Conservation (phyloP, 2,888 invertebrate genomes). For the Zaprionus obscuricornis region DNA sequence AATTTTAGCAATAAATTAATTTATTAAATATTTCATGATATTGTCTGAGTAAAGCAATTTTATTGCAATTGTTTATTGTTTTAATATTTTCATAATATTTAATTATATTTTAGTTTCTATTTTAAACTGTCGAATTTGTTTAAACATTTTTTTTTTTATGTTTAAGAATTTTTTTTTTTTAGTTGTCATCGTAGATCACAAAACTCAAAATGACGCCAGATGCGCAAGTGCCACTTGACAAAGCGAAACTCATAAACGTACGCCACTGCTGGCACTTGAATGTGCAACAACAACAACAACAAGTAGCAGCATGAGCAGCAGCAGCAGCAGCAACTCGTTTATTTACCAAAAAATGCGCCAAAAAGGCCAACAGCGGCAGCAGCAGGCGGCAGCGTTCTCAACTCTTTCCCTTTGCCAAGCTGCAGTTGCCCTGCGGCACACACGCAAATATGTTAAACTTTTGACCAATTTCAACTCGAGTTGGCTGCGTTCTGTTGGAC, state of each 20-base stretch:
- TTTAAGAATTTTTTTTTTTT: too few relatives aligned
- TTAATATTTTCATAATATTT: conserved; percentile 5
- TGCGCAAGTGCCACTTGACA: conserved; percentile 27
- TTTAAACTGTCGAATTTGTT: conserved; percentile 6
- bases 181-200: too few relatives aligned
- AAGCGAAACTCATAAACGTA: conserved; percentile 32
- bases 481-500: conserved; percentile 57
- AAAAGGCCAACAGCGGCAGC: conserved; percentile 52
- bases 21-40: too few relatives aligned
- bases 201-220: neutral
- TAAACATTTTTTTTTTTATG: too few relatives aligned
- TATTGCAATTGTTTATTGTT: conserved; percentile 31
- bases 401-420: conserved; percentile 1
- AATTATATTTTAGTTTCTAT: conserved; percentile 22
- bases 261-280: conserved; percentile 41
- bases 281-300: too few relatives aligned
- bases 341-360: conserved; percentile 67
- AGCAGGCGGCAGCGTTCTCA: neutral
- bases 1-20: too few relatives aligned
- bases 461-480: conserved; percentile 78
- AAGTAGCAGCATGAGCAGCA: too few relatives aligned
- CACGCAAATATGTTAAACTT: conserved; percentile 79
- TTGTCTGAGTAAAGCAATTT: too few relatives aligned
- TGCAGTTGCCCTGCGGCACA: conserved; percentile 31
- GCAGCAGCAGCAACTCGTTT: conserved; percentile 53